Conservation (phyloP, 2,113 vertebrate species). For the Python bivittatus region DNA sequence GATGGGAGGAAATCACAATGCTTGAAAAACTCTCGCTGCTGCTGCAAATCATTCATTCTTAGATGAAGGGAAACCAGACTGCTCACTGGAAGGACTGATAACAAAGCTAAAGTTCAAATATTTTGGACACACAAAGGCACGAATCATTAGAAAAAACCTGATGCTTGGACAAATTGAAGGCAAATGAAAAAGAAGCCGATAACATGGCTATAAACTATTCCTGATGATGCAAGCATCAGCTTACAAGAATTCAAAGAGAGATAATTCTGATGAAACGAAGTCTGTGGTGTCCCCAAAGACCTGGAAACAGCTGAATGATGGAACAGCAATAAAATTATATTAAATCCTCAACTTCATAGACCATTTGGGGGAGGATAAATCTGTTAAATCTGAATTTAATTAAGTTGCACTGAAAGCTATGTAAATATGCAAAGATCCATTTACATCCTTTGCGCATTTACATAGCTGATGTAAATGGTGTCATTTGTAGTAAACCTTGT, state of each 20-base stretch:
- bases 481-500: background rate
- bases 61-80: background rate
- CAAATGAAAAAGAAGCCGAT: background rate
- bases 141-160: background rate
- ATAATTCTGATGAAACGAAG: background rate
- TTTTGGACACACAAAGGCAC: background rate
- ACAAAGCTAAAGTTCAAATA: background rate
- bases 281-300: background rate
- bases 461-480: background rate
- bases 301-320: background rate
- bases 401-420: background rate
- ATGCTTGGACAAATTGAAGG: background rate
- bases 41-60: background rate
- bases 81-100: background rate
- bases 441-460: background rate
- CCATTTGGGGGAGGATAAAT: background rate
- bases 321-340: background rate
- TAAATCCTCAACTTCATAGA: background rate
- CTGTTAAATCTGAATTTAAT: background rate
- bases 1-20: background rate
- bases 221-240: background rate
- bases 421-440: background rate
- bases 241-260: background rate
- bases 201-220: background rate
- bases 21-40: background rate